Evolutionary conservation across 2,113 vertebrate species (phyloP), one percentile per base, ranked within the genome.

Genomic region (Polypterus senegalus): DNA sequence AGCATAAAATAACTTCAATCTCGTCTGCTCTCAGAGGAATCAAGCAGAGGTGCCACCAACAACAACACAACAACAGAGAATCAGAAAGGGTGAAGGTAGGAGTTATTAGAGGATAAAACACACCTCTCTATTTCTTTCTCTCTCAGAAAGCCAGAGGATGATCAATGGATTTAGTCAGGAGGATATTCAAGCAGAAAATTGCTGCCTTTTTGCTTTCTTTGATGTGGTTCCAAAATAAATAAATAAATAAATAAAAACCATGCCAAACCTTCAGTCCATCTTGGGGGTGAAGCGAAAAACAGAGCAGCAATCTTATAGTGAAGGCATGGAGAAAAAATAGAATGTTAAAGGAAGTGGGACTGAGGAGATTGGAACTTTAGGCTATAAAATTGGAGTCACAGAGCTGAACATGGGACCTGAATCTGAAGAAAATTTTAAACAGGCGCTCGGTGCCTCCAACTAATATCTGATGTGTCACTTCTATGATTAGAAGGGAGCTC

Each of bases 111-210:
- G 93, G 90, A 91, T 92, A 94, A 93, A 97, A 94, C 92, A 93
- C 83, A 91, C 92, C 77, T 83, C 83, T 83, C 84, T 81, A 83
- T 84, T 77, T 80, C 80, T 76, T 74, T 91, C 85, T 92, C 90
- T 89, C 88, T 89, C 89, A 87, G 86, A 80, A 88, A 88, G 86
- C 91, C 90, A 89, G 86, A 86, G 90, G 88, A 97, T 97, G 95
- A 97, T 97, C 93, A 97, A 97, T 97, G 94, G 94, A 96, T 88
- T 95, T 95, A 95, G 91, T 97, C 93, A 94, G 88, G 81, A 91
- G 87, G 91, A 97, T 93, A 97, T 97, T 97, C 93, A 97, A 95
- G 92, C 94, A 97, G 91, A 97, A 98, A 98, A 97, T 95, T 97
- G 92, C 89, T 89, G 91, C 88, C 90, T 91, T 96, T 95, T 87